Evolutionary conservation across 2,797 vertebrate genomes (phyloP), one percentile per base, ranked within the genome.

Genomic region (Hippocampus kuda): DNA sequence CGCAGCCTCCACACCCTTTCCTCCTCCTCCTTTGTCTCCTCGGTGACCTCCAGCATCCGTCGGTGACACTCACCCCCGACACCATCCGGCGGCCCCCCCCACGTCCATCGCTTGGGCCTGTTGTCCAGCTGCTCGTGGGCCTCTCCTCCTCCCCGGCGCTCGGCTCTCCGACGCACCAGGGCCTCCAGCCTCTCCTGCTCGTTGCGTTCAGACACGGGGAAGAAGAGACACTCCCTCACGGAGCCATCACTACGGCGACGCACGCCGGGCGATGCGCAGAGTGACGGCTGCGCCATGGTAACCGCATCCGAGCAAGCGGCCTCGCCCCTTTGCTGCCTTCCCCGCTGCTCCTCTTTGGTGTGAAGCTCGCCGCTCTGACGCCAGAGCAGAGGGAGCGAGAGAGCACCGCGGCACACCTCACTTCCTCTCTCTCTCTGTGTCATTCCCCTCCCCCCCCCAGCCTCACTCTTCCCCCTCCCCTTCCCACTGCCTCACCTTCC

Each of bases 141-240:
- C 62, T 84, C 82, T 0, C 68, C 74, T 16, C 65, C 79, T 53
- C 71, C 73, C 60, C 75, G 74, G 27, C 74, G 73, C 22, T 90
- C 89, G 83, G 91, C 75, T 80, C 95, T 78, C 71, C 94, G 85
- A 44, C 92, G 92, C 81, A 98, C 94, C 91, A 98, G 92, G 46
- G 94, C 94, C 90, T 97, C 96, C 87, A 98, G 92, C 73, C 94
- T 91, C 82, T 97, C 95, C 96, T 98, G 91, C 80, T 91, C 90
- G 62, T 92, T 91, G 71, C 90, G 89, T 91, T 92, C 92, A 56
- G 87, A 89, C 61, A 92, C 83, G 53, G 91, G 91, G 79, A 90
- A 91, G 76, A 92, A 90, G 13, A 92, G 90, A 86, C 74, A 89
- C 72, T 92, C 91, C 88, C 86, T 91, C 53, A 90, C 92, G 4